Conservation (phyloP, 2,797 vertebrate genomes). For the Coregonus sp. region DNA sequence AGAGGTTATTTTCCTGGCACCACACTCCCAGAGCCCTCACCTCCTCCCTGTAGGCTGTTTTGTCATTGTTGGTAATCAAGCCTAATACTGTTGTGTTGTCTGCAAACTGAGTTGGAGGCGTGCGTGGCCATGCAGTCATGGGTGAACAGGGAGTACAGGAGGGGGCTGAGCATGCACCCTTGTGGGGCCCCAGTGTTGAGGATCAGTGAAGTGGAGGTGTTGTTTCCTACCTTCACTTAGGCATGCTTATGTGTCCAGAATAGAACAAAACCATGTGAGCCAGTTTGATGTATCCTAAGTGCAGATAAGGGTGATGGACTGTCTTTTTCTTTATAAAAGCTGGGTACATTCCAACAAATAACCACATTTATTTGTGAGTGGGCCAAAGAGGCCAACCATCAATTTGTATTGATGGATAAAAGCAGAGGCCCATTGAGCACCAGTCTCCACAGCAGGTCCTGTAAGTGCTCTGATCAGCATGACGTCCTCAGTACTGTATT, state of each 20-base stretch:
- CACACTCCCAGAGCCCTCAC: no score
- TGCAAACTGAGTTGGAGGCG: no score
- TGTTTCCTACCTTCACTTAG: neutral
- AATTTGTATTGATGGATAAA: neutral
- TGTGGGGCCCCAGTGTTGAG: no score
- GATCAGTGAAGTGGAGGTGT: no score
- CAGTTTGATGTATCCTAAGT: neutral
- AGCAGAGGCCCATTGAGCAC: neutral
- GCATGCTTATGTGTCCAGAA: neutral
- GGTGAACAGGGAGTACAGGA: no score
- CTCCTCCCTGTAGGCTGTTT: no score
- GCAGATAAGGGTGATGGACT: neutral
- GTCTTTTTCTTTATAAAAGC: neutral
- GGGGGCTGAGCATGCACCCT: no score
- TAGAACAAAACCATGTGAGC: neutral
- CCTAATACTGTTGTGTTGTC: no score
- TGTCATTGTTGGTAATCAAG: no score
- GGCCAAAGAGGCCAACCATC: neutral
- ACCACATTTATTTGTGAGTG: neutral
- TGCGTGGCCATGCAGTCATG: no score
- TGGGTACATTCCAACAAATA: neutral
- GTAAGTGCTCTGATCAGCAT: neutral
- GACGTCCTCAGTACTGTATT: neutral
- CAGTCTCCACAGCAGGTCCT: neutral
- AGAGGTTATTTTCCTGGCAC: no score